These are phyloP conservation scores for Oncorhynchus mykiss DNA, from an alignment of 2,113 vertebrate genomes.

Conservation along the genomic window DNA sequence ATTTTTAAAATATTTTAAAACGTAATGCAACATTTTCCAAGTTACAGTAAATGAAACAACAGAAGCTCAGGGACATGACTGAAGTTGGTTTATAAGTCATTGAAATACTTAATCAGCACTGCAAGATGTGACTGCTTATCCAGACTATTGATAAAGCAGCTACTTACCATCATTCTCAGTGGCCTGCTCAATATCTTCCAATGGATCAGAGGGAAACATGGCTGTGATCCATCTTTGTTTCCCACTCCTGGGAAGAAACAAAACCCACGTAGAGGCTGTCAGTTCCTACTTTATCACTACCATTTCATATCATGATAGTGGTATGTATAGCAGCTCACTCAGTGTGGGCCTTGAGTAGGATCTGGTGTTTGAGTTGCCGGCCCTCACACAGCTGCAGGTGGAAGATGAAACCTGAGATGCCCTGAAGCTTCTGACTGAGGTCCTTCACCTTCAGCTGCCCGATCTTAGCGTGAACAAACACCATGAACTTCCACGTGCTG, in stretches of 20 bases:
- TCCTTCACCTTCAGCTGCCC: constrained; percentile 85
- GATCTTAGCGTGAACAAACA: constrained; percentile 85
- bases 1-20: no score
- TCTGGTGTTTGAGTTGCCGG: constrained; percentile 83
- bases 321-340: constrained; percentile 70
- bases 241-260: constrained; percentile 73
- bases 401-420: constrained; percentile 86
- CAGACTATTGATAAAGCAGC: background rate
- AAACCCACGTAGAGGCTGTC: background rate
- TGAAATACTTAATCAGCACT: background rate
- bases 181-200: constrained; percentile 73
- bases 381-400: constrained; percentile 84
- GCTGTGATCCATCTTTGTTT: constrained; percentile 91
- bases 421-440: constrained; percentile 84
- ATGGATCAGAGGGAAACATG: constrained; percentile 78
- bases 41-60: background rate
- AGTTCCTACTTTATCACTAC: background rate
- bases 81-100: background rate
- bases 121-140: background rate
- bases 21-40: no score
- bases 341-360: constrained; percentile 83
- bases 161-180: constrained; percentile 80
- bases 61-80: background rate
- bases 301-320: constrained; percentile 17
- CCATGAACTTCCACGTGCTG: constrained; percentile 85